A percentile compares a stretch with the other conserved stretches of the same genome.
Conservation (phyloP, 2,888 invertebrate species). For the Onchidella celtica region DNA sequence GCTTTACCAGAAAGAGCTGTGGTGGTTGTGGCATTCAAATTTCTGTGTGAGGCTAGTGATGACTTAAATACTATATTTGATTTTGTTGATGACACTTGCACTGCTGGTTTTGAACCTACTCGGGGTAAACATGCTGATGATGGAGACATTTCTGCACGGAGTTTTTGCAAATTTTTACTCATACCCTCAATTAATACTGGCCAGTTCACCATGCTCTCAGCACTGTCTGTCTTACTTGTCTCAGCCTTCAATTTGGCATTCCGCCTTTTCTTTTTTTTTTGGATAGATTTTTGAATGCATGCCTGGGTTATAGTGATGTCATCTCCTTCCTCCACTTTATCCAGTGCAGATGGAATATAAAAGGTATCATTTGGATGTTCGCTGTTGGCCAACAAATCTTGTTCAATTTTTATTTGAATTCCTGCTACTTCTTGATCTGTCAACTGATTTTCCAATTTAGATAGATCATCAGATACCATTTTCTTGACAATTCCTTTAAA, state of each 20-base stretch:
- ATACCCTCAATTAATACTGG: no score
- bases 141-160: not conserved
- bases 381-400: conserved; percentile 4
- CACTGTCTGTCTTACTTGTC: not conserved
- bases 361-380: conserved; percentile 12
- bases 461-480: not conserved
- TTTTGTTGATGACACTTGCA: no score
- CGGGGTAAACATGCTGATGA: no score
- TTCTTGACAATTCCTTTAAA: conserved; percentile 36
- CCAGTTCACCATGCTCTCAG: no score
- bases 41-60: no score
- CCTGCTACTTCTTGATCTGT: conserved; percentile 24
- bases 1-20: no score
- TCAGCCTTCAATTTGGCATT: not conserved
- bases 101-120: no score
- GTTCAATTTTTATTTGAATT: conserved; percentile 36
- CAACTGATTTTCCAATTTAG: not conserved
- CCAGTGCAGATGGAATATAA: conserved; percentile 37
- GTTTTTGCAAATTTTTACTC: not conserved
- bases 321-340: not conserved
- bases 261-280: not conserved
- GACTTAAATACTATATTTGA: no score
- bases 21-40: no score
- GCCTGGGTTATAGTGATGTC: conserved; percentile 29
- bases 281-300: not conserved